Evolutionary conservation across 2,888 invertebrate genomes (phyloP), one percentile per base, ranked within the genome.

Genomic region (Tetragonisca angustula): DNA sequence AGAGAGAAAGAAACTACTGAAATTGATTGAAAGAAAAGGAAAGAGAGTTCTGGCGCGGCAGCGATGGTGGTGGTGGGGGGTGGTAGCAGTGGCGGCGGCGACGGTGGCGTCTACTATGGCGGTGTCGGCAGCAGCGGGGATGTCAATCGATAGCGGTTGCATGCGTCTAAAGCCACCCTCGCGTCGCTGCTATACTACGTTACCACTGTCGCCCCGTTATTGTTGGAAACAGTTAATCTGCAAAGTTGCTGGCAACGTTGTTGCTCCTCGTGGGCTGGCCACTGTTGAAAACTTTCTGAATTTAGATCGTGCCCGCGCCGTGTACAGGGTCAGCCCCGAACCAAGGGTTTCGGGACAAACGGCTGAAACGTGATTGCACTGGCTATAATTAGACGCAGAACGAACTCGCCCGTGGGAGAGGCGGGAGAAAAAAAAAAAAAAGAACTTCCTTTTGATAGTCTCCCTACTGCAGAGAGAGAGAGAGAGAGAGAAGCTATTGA

Each of bases 121-220:
- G 83, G 86, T 78, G 81, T 81, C 69, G 81, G 62, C 61, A 70
- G 43, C 21, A 54, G 85, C 75, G 85, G 85, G 89, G 84, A 86
- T 89, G 92, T 92, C 92, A 92, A 92, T 92, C 92, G 92, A 92
- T 92, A 92, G 89, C 87, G 89, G 91, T 91, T 92, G 89, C 90
- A 92, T 87, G 91, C 91, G 90, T 91, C 91, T 88, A 83, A 89
- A 91, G 86, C 88, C 87, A 90, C 89, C 90, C 83, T 87, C 19
- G 43, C 72, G 79, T 82, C 79, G 81, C 78, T 71, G 73, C 74
- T 52, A 52, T 72, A 67, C 79, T 67, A 76, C 77, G 71, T 50
- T 76, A 72, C 87, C 67, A 75, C 65, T 65, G 67, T 27, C 80
- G 75, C 59, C 56, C 56, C 77, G 76, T 87, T 85, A 89, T 89